Evolutionary conservation across 2,888 invertebrate species (phyloP), one percentile per base, ranked within the genome.

Genomic region (Archips crataeganus): DNA sequence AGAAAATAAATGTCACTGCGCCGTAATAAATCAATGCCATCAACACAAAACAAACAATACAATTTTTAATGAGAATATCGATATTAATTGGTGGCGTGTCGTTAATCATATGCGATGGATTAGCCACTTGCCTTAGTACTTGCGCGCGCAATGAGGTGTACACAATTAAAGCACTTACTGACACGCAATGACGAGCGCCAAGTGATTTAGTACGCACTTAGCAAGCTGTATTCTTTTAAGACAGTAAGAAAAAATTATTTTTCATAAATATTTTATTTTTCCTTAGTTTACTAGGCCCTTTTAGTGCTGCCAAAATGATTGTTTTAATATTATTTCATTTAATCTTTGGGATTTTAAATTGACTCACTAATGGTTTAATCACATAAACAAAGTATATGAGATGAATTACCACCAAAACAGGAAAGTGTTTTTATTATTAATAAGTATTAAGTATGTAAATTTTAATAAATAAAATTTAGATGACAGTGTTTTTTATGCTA

Each of bases 61-160:
- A 49, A 49, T 49, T 49, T 23, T 15, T 2, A 76, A 75, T 45
- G 45, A n/a, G 10, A 42, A 64, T 59, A 57, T 63, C 51, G 62
- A 71, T 70, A 42, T 34, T 51, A 65, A 65, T 51, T 36, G 10
- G 49, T 51, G 15, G 36, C 65, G 65, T 65, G 65, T 36, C 11
- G 2, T 15, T 63, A 63, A 49, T 63, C 23, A 34, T 32, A 32
- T 49, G 45, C 34, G 34, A 32, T 63, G 34, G 45, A 49, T 15
- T 34, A 34, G 47, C 11, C 45, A 62, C 57, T 23, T 57, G 32
- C 32, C 32, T 23, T 3, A 3, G 57, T n/a, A 15, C 51, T 10
- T n/a, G 57, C 57, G 57, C 54, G 23, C 32, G 57, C 32, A 57
- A 23, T 57, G 57, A 32, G 49, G n/a, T 57, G 57, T 57, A n/a